Percentiles rank a stretch among this genome's conserved stretches.
Evolutionary conservation across 2,888 invertebrate genomes (phyloP).

Genomic region (Lymantria monacha): DNA sequence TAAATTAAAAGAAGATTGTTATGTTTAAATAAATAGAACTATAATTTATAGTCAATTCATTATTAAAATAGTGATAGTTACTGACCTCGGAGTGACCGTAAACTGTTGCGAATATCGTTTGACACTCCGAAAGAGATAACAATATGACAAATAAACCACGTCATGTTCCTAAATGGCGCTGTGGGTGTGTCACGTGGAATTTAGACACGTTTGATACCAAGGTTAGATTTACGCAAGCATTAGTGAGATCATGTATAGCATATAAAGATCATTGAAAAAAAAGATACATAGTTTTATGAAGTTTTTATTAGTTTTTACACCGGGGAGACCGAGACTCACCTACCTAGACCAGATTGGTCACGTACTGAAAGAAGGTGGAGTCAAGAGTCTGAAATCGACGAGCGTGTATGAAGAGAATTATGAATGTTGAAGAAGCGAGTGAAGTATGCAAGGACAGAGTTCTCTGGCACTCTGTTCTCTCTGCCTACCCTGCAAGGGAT

Average conservation of each 20-base stretch:
- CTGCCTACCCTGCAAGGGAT: too few species aligned
- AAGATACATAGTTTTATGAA: too few species aligned
- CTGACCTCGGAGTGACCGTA: conserved; percentile 24
- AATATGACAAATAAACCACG: conserved; percentile 16
- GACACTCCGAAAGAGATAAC: conserved; percentile 14
- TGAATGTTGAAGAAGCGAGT: too few species aligned
- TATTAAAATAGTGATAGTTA: background rate
- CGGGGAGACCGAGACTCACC: too few species aligned
- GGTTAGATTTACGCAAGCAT: conserved; percentile 31
- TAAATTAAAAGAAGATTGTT: background rate
- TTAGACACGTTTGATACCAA: conserved; percentile 23
- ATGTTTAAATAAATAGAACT: background rate
- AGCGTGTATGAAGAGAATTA: too few species aligned
- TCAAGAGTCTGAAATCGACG: too few species aligned
- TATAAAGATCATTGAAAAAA: background rate
- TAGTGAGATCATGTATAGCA: conserved; percentile 2
- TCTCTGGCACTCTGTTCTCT: too few species aligned
- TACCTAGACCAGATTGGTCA: too few species aligned
- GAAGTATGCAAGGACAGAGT: too few species aligned
- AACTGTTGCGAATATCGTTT: conserved; percentile 11
- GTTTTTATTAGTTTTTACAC: too few species aligned
- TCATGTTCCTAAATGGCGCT: conserved; percentile 23
- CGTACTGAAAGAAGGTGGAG: too few species aligned
- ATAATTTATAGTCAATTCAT: background rate
- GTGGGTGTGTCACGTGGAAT: conserved; percentile 33